Evolutionary conservation across 2,888 invertebrate species (phyloP).

Genomic region (Eilema caniola): DNA sequence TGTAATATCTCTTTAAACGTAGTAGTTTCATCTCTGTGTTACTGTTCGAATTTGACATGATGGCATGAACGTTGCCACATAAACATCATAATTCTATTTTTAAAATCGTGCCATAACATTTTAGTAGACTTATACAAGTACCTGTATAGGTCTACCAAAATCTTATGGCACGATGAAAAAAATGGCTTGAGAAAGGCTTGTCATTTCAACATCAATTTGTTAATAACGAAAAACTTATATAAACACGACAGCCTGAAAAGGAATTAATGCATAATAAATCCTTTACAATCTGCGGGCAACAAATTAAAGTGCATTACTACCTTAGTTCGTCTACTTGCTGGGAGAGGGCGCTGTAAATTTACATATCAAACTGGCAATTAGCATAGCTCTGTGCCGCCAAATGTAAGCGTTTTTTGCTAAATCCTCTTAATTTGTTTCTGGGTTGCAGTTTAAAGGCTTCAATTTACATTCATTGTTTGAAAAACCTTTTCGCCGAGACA

Average conservation of each 20-base stretch:
- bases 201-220: not conserved
- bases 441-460: slow-evolving; percentile 41
- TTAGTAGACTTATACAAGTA: no score
- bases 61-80: no score
- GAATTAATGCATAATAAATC: slow-evolving; percentile 33
- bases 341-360: slow-evolving; percentile 72
- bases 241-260: not conserved
- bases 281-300: slow-evolving; percentile 40
- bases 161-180: no score
- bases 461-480: slow-evolving; percentile 9
- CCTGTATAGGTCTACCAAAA: no score
- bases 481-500: not conserved
- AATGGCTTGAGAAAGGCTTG: no score
- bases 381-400: slow-evolving; percentile 70
- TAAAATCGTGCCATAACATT: no score
- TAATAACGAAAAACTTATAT: not conserved
- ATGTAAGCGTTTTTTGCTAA: slow-evolving; percentile 73
- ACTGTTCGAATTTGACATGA: no score
- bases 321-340: slow-evolving; percentile 58
- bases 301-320: slow-evolving; percentile 49
- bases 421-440: slow-evolving; percentile 70
- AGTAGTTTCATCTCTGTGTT: no score
- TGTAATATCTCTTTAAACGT: no score
- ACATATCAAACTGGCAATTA: slow-evolving; percentile 69
- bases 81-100: no score